Evolutionary conservation across 92 coral and sea anemone species (phyloP).

Genomic region (Galaxea fascicularis): DNA sequence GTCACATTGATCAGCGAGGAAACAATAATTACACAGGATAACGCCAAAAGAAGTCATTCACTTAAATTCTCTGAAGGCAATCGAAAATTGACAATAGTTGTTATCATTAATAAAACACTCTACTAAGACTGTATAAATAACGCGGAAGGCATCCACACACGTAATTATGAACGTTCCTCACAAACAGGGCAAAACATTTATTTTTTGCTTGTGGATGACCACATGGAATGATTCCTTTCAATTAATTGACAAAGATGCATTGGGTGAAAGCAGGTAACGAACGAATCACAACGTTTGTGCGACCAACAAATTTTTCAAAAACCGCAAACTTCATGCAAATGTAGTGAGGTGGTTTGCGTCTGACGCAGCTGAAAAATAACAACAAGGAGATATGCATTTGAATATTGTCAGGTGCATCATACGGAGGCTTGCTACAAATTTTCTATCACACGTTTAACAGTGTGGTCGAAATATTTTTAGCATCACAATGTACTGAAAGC

Average conservation of each 20-base stretch:
- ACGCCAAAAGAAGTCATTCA: not conserved
- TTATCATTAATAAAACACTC: slow-evolving; percentile 1
- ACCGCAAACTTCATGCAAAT: slow-evolving; percentile 41
- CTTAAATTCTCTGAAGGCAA: not conserved
- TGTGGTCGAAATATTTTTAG: not conserved
- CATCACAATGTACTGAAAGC: not conserved
- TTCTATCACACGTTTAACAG: not conserved
- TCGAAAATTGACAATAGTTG: not conserved
- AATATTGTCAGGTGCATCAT: slow-evolving; percentile 10
- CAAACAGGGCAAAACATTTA: not conserved
- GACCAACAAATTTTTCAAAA: not conserved
- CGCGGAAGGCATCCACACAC: not conserved
- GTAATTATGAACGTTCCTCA: not conserved
- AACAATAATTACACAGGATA: not conserved
- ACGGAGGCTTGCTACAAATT: not conserved
- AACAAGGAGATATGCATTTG: not conserved
- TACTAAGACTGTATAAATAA: not conserved
- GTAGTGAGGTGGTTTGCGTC: slow-evolving; percentile 12
- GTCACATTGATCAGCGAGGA: not conserved
- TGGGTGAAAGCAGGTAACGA: not conserved
- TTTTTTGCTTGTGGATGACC: not conserved
- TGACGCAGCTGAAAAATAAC: slow-evolving; percentile 30
- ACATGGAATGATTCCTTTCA: not conserved
- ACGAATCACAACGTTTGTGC: not conserved
- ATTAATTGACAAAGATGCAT: not conserved